Conservation (phyloP, 2,113 vertebrate species). For the Gymnorhina tibicen region DNA sequence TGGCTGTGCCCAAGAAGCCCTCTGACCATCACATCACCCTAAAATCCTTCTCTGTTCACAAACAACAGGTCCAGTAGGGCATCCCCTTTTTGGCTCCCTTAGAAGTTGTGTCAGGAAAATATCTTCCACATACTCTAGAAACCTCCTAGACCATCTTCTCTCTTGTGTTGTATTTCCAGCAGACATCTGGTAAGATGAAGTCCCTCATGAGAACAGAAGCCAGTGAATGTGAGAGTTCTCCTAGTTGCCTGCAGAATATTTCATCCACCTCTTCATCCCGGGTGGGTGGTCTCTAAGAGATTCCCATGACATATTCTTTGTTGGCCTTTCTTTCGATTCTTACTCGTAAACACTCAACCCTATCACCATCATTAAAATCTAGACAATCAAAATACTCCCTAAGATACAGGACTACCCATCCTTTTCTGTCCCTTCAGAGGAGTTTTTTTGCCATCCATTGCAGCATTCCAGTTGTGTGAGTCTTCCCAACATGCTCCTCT, state of each 20-base stretch:
- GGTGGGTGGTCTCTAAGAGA: neutral
- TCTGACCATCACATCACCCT: neutral
- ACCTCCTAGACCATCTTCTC: neutral
- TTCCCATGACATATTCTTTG: neutral
- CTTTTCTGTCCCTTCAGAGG: neutral
- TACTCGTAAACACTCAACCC: neutral
- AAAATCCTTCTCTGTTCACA: neutral
- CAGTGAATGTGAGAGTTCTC: neutral
- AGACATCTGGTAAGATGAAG: neutral
- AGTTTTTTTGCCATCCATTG: neutral
- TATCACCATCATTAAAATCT: neutral
- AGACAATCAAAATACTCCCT: neutral
- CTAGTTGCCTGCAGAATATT: neutral
- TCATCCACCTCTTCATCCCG: neutral
- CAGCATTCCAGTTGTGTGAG: neutral
- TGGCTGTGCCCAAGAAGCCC: fast-evolving
- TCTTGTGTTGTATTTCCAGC: neutral
- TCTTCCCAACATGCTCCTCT: neutral
- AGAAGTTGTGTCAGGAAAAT: neutral
- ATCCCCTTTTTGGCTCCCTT: neutral
- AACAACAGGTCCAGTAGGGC: neutral
- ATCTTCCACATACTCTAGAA: neutral
- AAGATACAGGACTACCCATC: neutral
- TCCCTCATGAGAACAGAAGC: neutral
- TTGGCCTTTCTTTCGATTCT: neutral